phyloP scores from a whole-genome alignment of 2,888 invertebrate species.

The Leucoma salicis region DNA sequence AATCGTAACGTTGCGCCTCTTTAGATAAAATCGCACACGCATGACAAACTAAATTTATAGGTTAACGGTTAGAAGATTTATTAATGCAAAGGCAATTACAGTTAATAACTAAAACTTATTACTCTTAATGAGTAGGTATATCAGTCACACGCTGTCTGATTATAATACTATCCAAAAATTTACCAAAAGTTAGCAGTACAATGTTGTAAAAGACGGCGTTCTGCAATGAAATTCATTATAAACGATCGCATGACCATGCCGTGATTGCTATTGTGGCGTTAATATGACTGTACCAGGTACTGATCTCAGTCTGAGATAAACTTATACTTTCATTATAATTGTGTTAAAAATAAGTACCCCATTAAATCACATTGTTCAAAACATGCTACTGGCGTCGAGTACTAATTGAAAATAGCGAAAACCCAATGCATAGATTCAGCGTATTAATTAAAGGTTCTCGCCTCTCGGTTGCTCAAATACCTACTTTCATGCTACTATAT shows the following conservation, averaged over 20 bases:
- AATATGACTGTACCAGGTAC: conserved; percentile 40
- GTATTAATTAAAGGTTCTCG: conserved; percentile 79
- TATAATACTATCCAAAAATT: neutral
- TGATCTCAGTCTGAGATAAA: conserved; percentile 41
- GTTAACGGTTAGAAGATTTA: conserved; percentile 21
- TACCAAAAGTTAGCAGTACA: conserved; percentile 17
- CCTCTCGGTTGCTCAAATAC: conserved; percentile 66
- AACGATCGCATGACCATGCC: conserved; percentile 28
- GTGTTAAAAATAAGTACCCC: conserved; percentile 58
- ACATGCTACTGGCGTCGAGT: conserved; percentile 69
- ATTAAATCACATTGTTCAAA: conserved; percentile 71
- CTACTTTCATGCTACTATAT: conserved; percentile 57
- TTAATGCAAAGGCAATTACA: conserved; percentile 10
- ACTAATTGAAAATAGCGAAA: conserved; percentile 75
- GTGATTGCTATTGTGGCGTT: conserved; percentile 30
- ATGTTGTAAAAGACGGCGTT: conserved; percentile 18
- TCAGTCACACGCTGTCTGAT: neutral
- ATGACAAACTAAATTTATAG: conserved; percentile 10
- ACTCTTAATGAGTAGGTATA: conserved; percentile 28
- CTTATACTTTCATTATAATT: conserved; percentile 55
- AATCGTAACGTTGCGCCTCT: conserved; percentile 27
- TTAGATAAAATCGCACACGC: conserved; percentile 26
- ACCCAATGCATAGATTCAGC: conserved; percentile 60
- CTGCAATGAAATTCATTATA: conserved; percentile 32
- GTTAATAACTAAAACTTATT: conserved; percentile 26